Evolutionary conservation across 2,797 vertebrate species (phyloP), one percentile per base, ranked within the genome.

Genomic region (Pelodytes ibericus): DNA sequence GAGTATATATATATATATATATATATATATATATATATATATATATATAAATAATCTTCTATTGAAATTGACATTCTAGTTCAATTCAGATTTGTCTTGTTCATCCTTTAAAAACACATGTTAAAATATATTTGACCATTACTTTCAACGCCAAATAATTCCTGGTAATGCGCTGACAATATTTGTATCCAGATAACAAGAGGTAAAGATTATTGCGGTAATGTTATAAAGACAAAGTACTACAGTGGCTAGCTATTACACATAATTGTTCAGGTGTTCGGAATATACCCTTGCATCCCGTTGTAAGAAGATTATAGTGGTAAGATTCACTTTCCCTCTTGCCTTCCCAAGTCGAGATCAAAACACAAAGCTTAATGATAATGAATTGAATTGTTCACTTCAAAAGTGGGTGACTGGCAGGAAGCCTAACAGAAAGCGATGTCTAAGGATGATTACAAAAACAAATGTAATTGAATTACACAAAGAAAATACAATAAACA

Each of bases 331-430:
- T 89, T 89, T 86, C 87, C 60, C 67, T 41, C 65, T 69, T 77
- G 51, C 77, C 8, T 80, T 85, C 84, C 84, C 83, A 82, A 90
- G 87, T 88, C 83, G 81, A 81, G 79, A 88, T 84, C 86, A 85
- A 82, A 84, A 86, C 83, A 83, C 77, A 82, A 82, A 47, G 79
- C 82, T 83, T 91, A 90, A 92, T 88, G 86, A 88, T 90, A 91
- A 93, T 90, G 89, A 91, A 92, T 90, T 88, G 84, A 91, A 90
- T 91, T 92, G 88, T 87, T 86, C 80, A 75, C 74, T 73, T 83
- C 85, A 83, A 84, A 88, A 86, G 83, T 76, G 83, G 18, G 73
- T 79, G 87, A 87, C 65, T 90, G 91, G 88, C 90, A 90, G 82
- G 51, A 70, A 85, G 84, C 84, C 9, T 84, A 83, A 87, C 84